A percentile compares a stretch with the other conserved stretches of the same genome.
Evolutionary conservation across 2,113 vertebrate genomes (phyloP).

Genomic region (Rhizomys pruinosus): DNA sequence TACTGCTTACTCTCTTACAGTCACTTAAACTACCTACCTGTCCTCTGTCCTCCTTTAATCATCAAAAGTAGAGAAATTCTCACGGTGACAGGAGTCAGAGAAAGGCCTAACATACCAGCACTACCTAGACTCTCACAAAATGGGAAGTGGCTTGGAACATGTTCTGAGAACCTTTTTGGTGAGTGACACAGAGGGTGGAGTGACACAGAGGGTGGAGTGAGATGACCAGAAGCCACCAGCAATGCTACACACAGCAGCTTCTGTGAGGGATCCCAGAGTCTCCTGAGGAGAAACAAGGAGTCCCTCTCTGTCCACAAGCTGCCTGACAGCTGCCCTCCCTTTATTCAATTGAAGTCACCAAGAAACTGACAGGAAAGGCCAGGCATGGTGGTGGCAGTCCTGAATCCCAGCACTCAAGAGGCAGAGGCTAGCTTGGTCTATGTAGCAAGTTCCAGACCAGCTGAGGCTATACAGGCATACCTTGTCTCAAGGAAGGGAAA

Average conservation of each 20-base stretch:
- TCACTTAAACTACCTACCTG: background rate
- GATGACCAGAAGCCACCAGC: background rate
- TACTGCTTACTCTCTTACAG: background rate
- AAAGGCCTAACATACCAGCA: background rate
- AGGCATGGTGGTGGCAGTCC: too few relatives aligned
- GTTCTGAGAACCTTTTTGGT: background rate
- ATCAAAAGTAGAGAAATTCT: background rate
- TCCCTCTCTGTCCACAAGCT: background rate
- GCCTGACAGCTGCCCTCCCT: background rate
- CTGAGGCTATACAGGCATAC: too few relatives aligned
- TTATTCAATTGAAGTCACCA: background rate
- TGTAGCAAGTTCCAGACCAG: too few relatives aligned
- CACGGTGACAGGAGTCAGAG: background rate
- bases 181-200: background rate
- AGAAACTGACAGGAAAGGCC: background rate
- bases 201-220: too few relatives aligned
- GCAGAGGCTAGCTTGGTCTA: too few relatives aligned
- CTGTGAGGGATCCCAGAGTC: background rate
- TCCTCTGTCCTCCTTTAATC: background rate
- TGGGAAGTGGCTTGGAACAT: background rate
- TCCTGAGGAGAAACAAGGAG: background rate
- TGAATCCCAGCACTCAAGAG: too few relatives aligned
- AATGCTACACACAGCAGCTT: background rate
- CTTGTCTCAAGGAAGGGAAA: too few relatives aligned
- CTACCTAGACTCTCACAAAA: background rate